Base-by-base conservation (phyloP, 2,113 vertebrate genomes). In the Zosterops hypoxanthus region DNA sequence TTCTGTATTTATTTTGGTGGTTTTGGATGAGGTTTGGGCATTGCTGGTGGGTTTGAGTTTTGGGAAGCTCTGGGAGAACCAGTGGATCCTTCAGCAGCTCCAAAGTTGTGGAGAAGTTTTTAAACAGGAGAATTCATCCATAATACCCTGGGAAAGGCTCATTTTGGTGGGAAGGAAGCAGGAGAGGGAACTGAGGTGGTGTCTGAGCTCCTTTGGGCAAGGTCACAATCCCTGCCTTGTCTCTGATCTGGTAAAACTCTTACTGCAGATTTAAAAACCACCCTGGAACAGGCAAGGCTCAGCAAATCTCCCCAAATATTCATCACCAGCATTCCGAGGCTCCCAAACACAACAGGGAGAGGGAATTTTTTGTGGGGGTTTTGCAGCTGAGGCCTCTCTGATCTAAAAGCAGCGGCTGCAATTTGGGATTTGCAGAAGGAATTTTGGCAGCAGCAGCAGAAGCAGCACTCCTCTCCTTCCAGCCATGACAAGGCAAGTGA, bases 401-500 rank as follows among this genome's bases (percentile, higher is more conserved):
- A 80, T 71, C 91, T 95, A 83, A 95, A 95, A 95, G 89, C 17
- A 92, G 93, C 36, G 20, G 80, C 76, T 70, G 69, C 72, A 53
- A 3, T 91, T 92, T n/a, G 36, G 84, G 69, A 39, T 39, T 39
- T 39, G 64, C 86, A 16, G 15, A 28, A 39, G 86, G 84, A 60
- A 77, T 81, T 68, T 91, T 91, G 93, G n/a, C n/a, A n/a, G 95
- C 93, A 96, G 86, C 34, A 34, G 80, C 28, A 95, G 47, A 39
- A 94, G 44, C 68, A 59, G 81, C 89, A 2, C 55, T 86, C 39
- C 65, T 49, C 65, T 92, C 91, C 66, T 91, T 44, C 53, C 82
- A 88, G 76, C 91, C 89, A 16, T 31, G 84, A 25, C 46, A 39
- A 93, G 85, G 63, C 79, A 31, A 92, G 86, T 57, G 42, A 92